These are phyloP conservation scores for Marisa cornuarietis DNA, from an alignment of 1,140 invertebrate species.

Conservation along the genomic window DNA sequence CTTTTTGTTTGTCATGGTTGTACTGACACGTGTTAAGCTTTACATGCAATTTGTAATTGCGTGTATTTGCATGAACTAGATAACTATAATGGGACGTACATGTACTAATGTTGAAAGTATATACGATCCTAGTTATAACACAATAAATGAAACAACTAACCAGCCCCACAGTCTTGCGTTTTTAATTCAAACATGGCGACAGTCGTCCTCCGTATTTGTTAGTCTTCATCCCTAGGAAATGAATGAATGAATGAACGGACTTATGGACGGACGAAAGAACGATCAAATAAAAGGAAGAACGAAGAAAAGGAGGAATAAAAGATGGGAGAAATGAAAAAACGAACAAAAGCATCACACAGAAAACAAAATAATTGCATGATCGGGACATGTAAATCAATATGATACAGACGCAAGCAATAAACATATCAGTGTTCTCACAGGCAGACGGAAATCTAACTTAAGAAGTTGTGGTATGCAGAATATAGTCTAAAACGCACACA, in stretches of 20 bases:
- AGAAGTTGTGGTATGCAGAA: too few species aligned
- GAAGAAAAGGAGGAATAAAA: not conserved
- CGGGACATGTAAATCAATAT: not conserved
- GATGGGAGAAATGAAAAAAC: not conserved
- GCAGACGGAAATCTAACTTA: not conserved
- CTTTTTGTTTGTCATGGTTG: too few species aligned
- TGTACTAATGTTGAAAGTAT: not conserved
- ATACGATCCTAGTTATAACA: not conserved
- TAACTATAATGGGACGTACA: too few species aligned
- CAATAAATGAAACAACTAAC: not conserved
- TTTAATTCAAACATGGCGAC: not conserved
- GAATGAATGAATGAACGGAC: not conserved
- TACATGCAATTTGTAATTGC: too few species aligned
- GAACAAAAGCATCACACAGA: not conserved
- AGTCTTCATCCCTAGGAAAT: not conserved
- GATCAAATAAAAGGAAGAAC: not conserved
- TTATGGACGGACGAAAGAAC: not conserved
- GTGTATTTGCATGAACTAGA: too few species aligned
- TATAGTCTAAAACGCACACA: too few species aligned
- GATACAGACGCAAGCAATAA: not conserved
- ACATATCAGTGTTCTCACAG: not conserved
- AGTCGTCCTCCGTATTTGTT: not conserved
- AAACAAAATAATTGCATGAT: not conserved
- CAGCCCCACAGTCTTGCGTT: not conserved
- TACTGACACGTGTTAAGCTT: too few species aligned